Percentiles rank a stretch among this genome's conserved stretches.
phyloP scores from a whole-genome alignment of 2,113 vertebrate species.

The Pteropus alecto region DNA sequence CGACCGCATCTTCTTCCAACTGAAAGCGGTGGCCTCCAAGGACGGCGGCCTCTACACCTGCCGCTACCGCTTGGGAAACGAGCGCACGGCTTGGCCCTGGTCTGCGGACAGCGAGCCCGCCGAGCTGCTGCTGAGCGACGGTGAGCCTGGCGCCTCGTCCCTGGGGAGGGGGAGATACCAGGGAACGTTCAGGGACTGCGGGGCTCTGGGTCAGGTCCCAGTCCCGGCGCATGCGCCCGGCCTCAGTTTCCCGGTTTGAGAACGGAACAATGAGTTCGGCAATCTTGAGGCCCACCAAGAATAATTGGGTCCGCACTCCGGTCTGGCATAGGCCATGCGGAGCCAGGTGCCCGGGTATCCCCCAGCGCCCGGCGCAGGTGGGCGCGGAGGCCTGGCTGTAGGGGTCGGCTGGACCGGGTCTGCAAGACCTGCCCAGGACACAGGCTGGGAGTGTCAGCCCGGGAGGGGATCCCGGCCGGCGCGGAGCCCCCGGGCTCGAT shows the following conservation, averaged over 20 bases:
- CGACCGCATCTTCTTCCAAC: background rate
- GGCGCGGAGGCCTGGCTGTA: background rate
- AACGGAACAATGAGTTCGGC: background rate
- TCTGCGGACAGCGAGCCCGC: background rate
- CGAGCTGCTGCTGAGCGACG: constrained; percentile 25
- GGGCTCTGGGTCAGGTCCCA: background rate
- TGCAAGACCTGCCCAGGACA: background rate
- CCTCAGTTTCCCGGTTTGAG: background rate
- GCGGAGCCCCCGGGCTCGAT: fast-evolving
- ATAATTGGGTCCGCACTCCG: too few species aligned
- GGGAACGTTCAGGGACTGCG: fast-evolving
- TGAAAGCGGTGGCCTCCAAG: fast-evolving
- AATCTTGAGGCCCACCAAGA: background rate
- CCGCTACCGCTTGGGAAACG: background rate
- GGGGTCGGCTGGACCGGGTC: fast-evolving
- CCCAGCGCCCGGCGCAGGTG: too few species aligned
- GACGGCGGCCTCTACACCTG: constrained; percentile 26
- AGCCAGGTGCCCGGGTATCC: fast-evolving
- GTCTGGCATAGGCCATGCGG: background rate
- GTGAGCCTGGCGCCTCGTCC: background rate
- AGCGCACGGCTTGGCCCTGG: background rate
- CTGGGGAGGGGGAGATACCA: fast-evolving
- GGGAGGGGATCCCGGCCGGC: fast-evolving
- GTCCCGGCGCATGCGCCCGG: background rate
- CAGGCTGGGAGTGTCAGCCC: fast-evolving